Percentiles rank a stretch among this genome's conserved stretches.
These are phyloP conservation scores for Metopia argyrocephala DNA, from an alignment of 2,888 invertebrate species.

Conservation along the genomic window DNA sequence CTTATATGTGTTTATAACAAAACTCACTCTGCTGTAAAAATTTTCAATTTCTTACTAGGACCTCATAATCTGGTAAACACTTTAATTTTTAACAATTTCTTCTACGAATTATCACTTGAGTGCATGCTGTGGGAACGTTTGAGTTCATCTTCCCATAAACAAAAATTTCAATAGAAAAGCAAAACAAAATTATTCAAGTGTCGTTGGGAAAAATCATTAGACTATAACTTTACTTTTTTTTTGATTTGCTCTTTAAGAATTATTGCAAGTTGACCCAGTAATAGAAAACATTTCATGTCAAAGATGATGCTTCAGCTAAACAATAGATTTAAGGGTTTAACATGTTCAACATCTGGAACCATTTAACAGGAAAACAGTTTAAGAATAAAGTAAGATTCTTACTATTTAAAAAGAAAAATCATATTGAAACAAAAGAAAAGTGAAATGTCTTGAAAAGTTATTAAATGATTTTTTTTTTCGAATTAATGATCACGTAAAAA, in stretches of 20 bases:
- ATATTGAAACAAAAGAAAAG: neutral
- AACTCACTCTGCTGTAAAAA: conserved; percentile 40
- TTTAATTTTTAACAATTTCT: neutral
- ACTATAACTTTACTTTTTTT: conserved; percentile 16
- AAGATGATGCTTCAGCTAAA: neutral
- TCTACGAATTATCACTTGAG: conserved; percentile 42
- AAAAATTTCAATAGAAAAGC: conserved; percentile 18
- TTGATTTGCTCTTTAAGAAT: neutral
- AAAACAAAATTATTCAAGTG: neutral
- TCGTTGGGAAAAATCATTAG: conserved; percentile 41
- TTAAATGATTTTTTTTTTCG: too few relatives aligned
- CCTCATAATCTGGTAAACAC: neutral
- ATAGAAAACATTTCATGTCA: neutral
- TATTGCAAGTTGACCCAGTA: conserved; percentile 11
- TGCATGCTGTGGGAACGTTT: conserved; percentile 55
- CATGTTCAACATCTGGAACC: conserved; percentile 5
- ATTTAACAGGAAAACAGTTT: conserved; percentile 10
- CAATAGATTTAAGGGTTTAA: neutral
- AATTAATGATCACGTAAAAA: too few relatives aligned
- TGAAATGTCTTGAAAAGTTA: neutral
- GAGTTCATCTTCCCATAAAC: conserved; percentile 54
- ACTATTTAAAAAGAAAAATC: too few relatives aligned
- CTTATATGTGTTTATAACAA: too few relatives aligned
- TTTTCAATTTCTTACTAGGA: conserved; percentile 22
- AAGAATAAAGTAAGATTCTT: neutral